A percentile compares a stretch with the other conserved stretches of the same genome.
Conservation (phyloP, 1,140 invertebrate genomes). For the Argopecten irradians region DNA sequence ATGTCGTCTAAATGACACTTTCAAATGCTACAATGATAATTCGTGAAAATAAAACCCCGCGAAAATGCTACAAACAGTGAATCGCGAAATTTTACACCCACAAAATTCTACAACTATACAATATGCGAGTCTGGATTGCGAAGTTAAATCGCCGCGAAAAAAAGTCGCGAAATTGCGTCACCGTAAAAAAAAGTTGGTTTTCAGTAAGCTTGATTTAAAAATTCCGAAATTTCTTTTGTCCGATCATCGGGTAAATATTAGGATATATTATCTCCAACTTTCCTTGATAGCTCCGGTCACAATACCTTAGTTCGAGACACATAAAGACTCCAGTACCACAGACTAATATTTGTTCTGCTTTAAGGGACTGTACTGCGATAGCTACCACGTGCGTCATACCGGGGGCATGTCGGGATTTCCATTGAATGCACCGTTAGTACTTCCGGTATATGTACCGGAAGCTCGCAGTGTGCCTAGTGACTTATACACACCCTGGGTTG, state of each 20-base stretch:
- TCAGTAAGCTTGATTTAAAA: too few relatives aligned
- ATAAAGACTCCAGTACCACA: background rate
- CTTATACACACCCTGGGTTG: background rate
- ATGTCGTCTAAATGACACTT: too few relatives aligned
- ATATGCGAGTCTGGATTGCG: too few relatives aligned
- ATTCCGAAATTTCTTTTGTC: too few relatives aligned
- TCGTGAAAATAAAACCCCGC: too few relatives aligned
- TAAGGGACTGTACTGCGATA: background rate
- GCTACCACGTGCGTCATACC: background rate
- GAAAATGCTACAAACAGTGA: too few relatives aligned
- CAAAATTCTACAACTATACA: too few relatives aligned
- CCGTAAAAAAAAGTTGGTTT: too few relatives aligned
- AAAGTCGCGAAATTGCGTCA: too few relatives aligned
- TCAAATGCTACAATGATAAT: too few relatives aligned
- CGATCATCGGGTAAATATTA: background rate
- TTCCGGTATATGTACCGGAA: slow-evolving; percentile 7
- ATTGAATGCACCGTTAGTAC: background rate
- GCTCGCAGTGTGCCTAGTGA: background rate
- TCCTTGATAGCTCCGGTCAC: background rate
- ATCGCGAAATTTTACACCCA: too few relatives aligned
- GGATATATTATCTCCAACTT: background rate
- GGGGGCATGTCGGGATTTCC: slow-evolving; percentile 4
- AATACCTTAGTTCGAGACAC: background rate
- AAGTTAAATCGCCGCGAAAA: too few relatives aligned
- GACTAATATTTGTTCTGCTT: background rate